Conservation (phyloP, 2,113 vertebrate species). For the Loxodonta africana region DNA sequence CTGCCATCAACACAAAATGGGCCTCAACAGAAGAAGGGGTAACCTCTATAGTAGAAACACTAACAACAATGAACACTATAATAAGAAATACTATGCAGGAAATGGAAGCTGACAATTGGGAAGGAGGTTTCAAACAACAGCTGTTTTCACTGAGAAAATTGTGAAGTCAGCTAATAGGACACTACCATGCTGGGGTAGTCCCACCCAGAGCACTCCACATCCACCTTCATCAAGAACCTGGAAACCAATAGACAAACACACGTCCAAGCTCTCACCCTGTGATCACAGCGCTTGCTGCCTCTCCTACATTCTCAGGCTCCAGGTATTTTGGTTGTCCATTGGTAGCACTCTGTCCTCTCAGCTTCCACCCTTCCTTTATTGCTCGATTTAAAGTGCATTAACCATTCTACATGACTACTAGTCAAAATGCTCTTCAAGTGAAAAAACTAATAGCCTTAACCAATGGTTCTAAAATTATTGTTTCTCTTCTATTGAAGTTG, state of each 20-base stretch:
- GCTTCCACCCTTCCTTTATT: not conserved
- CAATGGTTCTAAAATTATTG: not conserved
- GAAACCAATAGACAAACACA: not conserved
- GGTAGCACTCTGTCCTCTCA: fast-evolving
- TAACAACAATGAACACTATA: not conserved
- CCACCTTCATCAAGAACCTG: not conserved
- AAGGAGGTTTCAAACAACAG: not conserved
- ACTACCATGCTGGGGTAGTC: fast-evolving
- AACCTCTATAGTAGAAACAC: not conserved
- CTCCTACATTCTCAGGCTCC: not conserved
- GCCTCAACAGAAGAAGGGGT: not conserved
- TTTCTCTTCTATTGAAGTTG: not conserved
- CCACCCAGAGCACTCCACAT: not conserved
- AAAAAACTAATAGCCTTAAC: not conserved
- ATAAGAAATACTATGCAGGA: not conserved
- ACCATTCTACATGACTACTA: not conserved
- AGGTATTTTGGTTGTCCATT: not conserved
- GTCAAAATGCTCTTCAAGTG: not conserved
- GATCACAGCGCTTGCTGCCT: no score
- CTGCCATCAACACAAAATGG: slow-evolving; percentile 54
- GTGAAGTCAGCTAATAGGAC: not conserved
- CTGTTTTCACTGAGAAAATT: not conserved
- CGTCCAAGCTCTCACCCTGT: fast-evolving
- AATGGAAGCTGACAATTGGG: not conserved
- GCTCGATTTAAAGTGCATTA: not conserved